Percentiles rank a stretch among this genome's conserved stretches.
phyloP scores from a whole-genome alignment of 2,113 vertebrate genomes.

The Alligator sinensis region DNA sequence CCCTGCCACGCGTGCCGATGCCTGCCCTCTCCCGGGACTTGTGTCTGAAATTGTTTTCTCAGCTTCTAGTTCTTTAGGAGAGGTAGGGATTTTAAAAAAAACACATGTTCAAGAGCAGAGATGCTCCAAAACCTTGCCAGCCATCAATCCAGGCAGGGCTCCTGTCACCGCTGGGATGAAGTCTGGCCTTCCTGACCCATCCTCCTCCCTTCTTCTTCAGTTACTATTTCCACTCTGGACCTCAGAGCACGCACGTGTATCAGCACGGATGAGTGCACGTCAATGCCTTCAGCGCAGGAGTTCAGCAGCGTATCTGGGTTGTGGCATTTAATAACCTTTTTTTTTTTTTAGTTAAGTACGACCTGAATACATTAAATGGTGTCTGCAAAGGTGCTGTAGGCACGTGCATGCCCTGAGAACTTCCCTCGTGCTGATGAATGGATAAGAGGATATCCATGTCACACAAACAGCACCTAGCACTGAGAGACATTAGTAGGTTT shows the following conservation, averaged over 20 bases:
- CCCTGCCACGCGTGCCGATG: background rate
- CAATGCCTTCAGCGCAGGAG: background rate
- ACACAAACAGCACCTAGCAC: background rate
- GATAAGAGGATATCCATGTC: background rate
- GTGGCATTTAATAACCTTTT: background rate
- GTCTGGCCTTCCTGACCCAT: background rate
- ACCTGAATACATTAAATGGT: background rate
- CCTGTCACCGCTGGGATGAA: background rate
- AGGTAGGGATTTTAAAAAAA: background rate
- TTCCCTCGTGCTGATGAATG: background rate
- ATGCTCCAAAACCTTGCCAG: background rate
- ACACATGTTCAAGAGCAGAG: background rate
- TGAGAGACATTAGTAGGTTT: background rate
- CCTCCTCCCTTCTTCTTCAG: background rate
- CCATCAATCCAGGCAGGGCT: background rate
- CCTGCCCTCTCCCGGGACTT: background rate
- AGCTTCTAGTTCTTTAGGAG: background rate
- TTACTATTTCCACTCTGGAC: background rate
- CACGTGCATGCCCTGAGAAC: background rate
- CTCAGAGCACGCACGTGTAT: background rate
- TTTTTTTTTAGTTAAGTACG: background rate
- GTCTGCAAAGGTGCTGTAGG: background rate
- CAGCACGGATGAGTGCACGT: background rate
- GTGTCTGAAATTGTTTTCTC: background rate
- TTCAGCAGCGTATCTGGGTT: background rate